A percentile compares a stretch with the other conserved stretches of the same genome.
Evolutionary conservation across 2,113 vertebrate species (phyloP).

Genomic region (Xenopus borealis): DNA sequence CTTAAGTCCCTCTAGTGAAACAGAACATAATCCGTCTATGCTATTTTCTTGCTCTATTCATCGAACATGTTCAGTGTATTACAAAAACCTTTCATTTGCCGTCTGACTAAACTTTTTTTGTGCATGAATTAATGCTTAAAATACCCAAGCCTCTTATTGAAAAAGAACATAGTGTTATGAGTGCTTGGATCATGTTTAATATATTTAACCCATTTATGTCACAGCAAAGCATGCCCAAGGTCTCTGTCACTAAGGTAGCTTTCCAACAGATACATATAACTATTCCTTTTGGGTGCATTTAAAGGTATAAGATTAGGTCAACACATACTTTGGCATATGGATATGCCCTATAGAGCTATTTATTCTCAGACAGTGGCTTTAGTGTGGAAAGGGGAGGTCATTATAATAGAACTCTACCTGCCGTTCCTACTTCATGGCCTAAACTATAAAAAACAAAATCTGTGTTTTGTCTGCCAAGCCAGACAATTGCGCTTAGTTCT

Average conservation of each 20-base stretch:
- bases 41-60: conserved; percentile 19
- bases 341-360: no score
- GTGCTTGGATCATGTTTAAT: neutral
- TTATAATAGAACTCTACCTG: neutral
- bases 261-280: neutral
- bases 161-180: conserved; percentile 16
- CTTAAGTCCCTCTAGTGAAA: conserved; percentile 3
- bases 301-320: neutral
- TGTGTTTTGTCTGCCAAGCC: neutral
- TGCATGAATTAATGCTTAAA: conserved; percentile 5
- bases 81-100: conserved; percentile 23
- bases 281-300: neutral
- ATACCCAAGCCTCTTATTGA: neutral
- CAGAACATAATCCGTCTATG: conserved; percentile 14
- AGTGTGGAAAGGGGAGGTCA: neutral
- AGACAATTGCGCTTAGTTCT: neutral
- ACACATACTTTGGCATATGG: no score
- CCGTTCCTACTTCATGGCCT: neutral
- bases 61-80: neutral
- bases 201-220: neutral
- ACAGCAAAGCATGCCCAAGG: neutral
- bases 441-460: neutral
- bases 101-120: neutral
- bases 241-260: neutral
- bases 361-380: no score